phyloP scores from a whole-genome alignment of 2,888 invertebrate species.

The Malthinus seriepunctatus region DNA sequence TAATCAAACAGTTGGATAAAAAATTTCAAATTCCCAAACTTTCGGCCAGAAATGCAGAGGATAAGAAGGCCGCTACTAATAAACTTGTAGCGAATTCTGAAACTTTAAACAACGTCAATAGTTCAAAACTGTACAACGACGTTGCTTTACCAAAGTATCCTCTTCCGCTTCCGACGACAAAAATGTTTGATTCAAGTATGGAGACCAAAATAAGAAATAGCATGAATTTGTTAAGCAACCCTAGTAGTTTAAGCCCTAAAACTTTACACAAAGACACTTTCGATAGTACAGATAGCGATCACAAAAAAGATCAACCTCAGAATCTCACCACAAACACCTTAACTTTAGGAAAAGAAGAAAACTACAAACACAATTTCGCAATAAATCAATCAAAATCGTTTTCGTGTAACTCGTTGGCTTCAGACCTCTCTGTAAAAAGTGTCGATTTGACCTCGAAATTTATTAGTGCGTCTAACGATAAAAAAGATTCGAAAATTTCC shows the following conservation, averaged over 20 bases:
- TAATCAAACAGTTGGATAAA: constrained; percentile 78
- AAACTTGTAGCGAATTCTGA: constrained; percentile 33
- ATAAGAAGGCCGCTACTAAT: constrained; percentile 54
- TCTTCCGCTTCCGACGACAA: constrained; percentile 43
- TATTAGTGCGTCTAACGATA: constrained; percentile 50
- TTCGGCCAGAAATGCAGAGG: constrained; percentile 57
- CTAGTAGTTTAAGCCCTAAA: constrained; percentile 23
- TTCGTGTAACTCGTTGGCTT: constrained; percentile 26
- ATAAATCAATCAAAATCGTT: constrained; percentile 42
- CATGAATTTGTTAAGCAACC: constrained; percentile 34
- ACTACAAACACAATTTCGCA: constrained; percentile 41
- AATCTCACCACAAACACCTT: constrained; percentile 39
- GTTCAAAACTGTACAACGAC: constrained; percentile 46
- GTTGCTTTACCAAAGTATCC: constrained; percentile 45
- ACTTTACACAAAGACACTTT: constrained; percentile 11
- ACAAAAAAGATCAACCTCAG: constrained; percentile 43
- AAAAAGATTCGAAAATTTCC: constrained; percentile 39
- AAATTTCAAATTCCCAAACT: constrained; percentile 89
- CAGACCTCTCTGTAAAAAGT: constrained; percentile 50
- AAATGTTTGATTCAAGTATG: constrained; percentile 48
- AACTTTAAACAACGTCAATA: constrained; percentile 41
- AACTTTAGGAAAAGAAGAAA: constrained; percentile 38
- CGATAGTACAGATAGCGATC: constrained; percentile 36
- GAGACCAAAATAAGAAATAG: constrained; percentile 49
- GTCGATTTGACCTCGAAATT: constrained; percentile 56